phyloP scores from a whole-genome alignment of 2,113 vertebrate species.

The Taurulus bubalis region DNA sequence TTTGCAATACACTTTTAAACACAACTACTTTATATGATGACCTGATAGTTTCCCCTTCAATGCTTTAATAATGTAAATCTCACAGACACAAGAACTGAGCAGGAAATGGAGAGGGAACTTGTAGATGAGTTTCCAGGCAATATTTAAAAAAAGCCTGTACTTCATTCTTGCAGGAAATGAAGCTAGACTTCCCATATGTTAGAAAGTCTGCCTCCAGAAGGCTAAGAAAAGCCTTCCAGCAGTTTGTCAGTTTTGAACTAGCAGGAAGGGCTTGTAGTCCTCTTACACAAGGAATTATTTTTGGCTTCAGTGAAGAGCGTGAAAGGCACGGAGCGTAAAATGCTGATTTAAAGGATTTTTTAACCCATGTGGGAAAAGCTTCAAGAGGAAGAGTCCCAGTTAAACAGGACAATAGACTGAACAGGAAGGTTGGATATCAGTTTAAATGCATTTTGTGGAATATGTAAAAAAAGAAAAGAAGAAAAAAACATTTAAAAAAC shows the following conservation, averaged over 20 bases:
- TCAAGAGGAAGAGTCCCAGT: neutral
- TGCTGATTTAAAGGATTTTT: constrained; percentile 4
- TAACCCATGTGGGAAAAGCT: neutral
- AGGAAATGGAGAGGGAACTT: constrained; percentile 1
- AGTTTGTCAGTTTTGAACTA: constrained; percentile 14
- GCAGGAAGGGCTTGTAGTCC: neutral
- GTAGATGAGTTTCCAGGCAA: constrained; percentile 1
- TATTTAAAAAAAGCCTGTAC: constrained; percentile 10
- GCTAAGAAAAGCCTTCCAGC: constrained; percentile 14
- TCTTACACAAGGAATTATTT: constrained; percentile 24
- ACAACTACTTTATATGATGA: constrained; percentile 2
- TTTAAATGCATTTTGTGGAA: neutral
- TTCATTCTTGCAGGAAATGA: constrained; percentile 28
- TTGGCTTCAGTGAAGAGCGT: constrained; percentile 24
- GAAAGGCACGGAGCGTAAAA: constrained; percentile 24
- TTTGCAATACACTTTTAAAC: neutral
- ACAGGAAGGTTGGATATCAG: neutral
- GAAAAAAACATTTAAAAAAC: neutral
- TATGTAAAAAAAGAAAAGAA: too few relatives aligned
- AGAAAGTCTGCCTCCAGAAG: neutral
- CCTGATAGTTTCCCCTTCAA: neutral
- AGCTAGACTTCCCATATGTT: constrained; percentile 10
- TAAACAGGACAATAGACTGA: constrained; percentile 9
- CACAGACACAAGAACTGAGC: constrained; percentile 10
- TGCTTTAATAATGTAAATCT: constrained; percentile 33